phyloP scores from a whole-genome alignment of 2,888 invertebrate species.

The Leistus spinibarbis region DNA sequence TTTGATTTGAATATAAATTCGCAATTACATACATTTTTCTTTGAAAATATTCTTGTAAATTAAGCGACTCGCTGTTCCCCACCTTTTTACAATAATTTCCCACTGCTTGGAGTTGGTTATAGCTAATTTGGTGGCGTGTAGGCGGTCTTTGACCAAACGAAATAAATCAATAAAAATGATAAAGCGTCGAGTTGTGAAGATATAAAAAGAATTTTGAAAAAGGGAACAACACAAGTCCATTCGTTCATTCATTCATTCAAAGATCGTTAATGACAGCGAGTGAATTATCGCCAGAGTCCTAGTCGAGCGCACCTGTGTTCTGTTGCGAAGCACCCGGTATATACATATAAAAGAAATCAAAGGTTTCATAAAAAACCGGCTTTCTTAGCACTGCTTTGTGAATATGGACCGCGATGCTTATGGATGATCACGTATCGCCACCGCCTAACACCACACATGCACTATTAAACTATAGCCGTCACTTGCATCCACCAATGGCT shows the following conservation, averaged over 20 bases:
- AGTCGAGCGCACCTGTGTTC: constrained; percentile 26
- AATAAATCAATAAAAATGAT: constrained; percentile 38
- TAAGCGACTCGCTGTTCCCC: too few species aligned
- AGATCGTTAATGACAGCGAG: constrained; percentile 35
- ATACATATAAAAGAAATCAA: not conserved
- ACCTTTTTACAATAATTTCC: too few species aligned
- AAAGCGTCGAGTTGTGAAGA: constrained; percentile 35
- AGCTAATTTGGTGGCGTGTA: not conserved
- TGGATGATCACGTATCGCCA: too few species aligned
- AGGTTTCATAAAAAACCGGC: not conserved
- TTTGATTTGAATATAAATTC: constrained; percentile 28
- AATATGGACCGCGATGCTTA: too few species aligned
- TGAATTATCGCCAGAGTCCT: constrained; percentile 22
- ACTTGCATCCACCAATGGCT: too few species aligned
- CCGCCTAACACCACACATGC: too few species aligned
- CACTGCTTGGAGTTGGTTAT: too few species aligned
- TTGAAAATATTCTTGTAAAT: not conserved
- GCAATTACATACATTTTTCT: too few species aligned
- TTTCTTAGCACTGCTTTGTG: too few species aligned
- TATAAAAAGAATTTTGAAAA: constrained; percentile 32
- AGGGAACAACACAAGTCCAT: constrained; percentile 25
- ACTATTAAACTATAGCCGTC: too few species aligned
- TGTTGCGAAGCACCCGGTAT: not conserved
- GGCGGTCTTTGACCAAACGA: not conserved
- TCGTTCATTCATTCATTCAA: constrained; percentile 30